These are phyloP conservation scores for Euborellia annulipes DNA, from an alignment of 1,140 invertebrate genomes.

Conservation along the genomic window DNA sequence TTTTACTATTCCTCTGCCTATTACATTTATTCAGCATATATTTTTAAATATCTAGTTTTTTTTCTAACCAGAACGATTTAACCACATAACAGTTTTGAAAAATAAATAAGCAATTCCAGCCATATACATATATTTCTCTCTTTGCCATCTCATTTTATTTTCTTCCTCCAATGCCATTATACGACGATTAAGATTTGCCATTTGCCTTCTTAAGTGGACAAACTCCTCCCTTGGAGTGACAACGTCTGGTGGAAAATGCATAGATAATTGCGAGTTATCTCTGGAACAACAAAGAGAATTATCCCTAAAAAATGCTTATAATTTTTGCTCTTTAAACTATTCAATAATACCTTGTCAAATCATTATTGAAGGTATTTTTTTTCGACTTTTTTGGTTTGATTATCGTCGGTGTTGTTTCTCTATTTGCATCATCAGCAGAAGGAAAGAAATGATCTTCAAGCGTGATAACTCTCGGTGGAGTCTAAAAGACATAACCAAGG, in stretches of 20 bases:
- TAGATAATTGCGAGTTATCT: slow-evolving; percentile 48
- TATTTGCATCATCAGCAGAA: slow-evolving; percentile 38
- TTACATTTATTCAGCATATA: no score
- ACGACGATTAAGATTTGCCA: slow-evolving; percentile 68
- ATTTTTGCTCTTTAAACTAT: no score
- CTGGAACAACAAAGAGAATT: no score
- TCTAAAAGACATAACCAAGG: no score
- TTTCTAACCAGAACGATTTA: slow-evolving; percentile 36
- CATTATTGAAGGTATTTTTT: no score
- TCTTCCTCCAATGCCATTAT: slow-evolving; percentile 72
- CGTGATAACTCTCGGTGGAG: slow-evolving; percentile 64
- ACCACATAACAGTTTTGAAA: slow-evolving; percentile 69
- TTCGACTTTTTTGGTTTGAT: no score
- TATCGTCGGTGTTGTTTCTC: no score
- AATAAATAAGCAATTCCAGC: slow-evolving; percentile 68
- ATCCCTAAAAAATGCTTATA: no score
- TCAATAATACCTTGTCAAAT: no score
- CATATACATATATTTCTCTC: slow-evolving; percentile 66
- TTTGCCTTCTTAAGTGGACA: slow-evolving; percentile 60
- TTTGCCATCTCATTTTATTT: slow-evolving; percentile 57
- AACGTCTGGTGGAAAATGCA: slow-evolving; percentile 35
- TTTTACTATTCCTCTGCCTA: no score
- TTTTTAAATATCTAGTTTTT: no score
- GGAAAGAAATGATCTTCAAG: slow-evolving; percentile 67
- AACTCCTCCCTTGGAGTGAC: slow-evolving; percentile 60